phyloP scores from a whole-genome alignment of 2,113 vertebrate species.

The Cavia aperea region DNA sequence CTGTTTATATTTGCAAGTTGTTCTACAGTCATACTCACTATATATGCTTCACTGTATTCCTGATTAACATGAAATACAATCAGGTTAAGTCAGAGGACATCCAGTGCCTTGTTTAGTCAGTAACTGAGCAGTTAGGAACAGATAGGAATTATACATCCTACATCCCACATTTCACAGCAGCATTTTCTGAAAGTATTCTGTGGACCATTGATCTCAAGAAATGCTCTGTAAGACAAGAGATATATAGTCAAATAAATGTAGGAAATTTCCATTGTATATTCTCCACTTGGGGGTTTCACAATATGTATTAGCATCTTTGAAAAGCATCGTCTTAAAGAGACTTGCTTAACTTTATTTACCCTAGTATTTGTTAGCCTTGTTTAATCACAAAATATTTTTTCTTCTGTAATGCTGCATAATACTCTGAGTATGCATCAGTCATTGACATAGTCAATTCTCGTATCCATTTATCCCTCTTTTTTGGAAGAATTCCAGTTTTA shows the following conservation, averaged over 20 bases:
- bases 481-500: background rate
- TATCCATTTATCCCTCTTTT: background rate
- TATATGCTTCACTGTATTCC: background rate
- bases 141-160: background rate
- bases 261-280: background rate
- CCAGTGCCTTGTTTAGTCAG: background rate
- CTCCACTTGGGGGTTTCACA: background rate
- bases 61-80: conserved; percentile 31
- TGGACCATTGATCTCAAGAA: background rate
- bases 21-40: background rate
- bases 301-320: background rate
- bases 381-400: background rate
- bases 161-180: conserved; percentile 17
- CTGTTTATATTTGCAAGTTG: conserved; percentile 31
- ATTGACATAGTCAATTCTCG: background rate
- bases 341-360: background rate
- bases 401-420: background rate
- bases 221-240: background rate
- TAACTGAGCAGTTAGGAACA: background rate
- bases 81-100: background rate
- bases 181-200: background rate
- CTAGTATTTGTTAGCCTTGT: background rate
- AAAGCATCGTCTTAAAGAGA: conserved; percentile 14
- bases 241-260: background rate
- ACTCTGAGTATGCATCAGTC: background rate